These are phyloP conservation scores for Brachionus plicatilis DNA, from an alignment of 1,140 invertebrate species.

Conservation along the genomic window DNA sequence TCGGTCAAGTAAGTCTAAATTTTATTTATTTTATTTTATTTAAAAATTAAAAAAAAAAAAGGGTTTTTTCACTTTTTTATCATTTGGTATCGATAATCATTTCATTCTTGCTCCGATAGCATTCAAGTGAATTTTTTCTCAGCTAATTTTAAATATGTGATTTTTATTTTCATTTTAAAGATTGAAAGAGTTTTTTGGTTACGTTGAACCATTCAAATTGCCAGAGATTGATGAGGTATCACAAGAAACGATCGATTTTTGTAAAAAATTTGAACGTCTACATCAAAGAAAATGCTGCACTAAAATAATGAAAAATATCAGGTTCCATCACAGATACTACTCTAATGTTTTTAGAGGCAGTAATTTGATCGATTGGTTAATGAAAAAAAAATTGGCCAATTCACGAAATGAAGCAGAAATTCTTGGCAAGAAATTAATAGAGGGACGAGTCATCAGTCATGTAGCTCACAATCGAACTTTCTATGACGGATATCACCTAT, in stretches of 20 bases:
- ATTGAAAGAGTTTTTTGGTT: neutral
- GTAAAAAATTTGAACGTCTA: slow-evolving; percentile 79
- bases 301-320: slow-evolving; percentile 70
- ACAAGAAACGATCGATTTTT: slow-evolving; percentile 71
- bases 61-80: slow-evolving; percentile 63
- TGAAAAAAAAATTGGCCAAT: slow-evolving; percentile 68
- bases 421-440: slow-evolving; percentile 75
- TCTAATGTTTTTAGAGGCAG: slow-evolving; percentile 73
- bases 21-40: slow-evolving; percentile 50
- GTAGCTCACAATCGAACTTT: slow-evolving; percentile 75
- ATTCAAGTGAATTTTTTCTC: slow-evolving; percentile 57
- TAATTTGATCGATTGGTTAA: slow-evolving; percentile 77
- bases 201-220: neutral
- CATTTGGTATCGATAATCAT: slow-evolving; percentile 74
- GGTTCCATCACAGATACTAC: slow-evolving; percentile 53
- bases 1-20: slow-evolving; percentile 63
- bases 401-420: slow-evolving; percentile 70
- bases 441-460: slow-evolving; percentile 75
- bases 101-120: slow-evolving; percentile 65
- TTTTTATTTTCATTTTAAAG: neutral
- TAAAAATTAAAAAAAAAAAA: neutral
- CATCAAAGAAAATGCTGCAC: slow-evolving; percentile 72
- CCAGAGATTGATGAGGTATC: slow-evolving; percentile 55
- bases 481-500: slow-evolving; percentile 58
- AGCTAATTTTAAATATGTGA: neutral